A percentile compares a stretch with the other conserved stretches of the same genome.
Evolutionary conservation across 2,113 vertebrate genomes (phyloP).

Genomic region (Limnothrissa miodon): DNA sequence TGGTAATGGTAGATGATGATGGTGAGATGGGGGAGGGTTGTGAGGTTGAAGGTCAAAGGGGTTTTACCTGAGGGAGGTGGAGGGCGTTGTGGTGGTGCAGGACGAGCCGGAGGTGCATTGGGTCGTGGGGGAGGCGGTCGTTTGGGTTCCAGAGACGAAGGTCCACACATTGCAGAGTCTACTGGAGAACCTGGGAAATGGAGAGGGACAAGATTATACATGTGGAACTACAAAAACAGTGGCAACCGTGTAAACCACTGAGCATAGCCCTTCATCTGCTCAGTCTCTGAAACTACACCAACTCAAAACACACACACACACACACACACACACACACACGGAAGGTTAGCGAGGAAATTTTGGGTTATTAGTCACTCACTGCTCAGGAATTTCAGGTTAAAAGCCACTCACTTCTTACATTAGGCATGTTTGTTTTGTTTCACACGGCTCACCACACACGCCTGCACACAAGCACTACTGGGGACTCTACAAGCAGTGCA

Average conservation of each 20-base stretch:
- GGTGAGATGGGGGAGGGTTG: neutral
- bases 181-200: slow-evolving; percentile 64
- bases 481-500: slow-evolving; percentile 16
- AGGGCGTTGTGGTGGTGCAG: slow-evolving; percentile 90
- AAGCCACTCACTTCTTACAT: neutral
- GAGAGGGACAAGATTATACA: neutral
- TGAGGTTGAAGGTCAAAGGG: neutral
- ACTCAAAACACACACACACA: slow-evolving; percentile 13
- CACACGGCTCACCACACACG: neutral
- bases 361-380: neutral
- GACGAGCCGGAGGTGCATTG: slow-evolving; percentile 82
- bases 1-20: slow-evolving; percentile 25
- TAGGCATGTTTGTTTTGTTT: neutral
- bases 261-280: neutral
- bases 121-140: slow-evolving; percentile 90
- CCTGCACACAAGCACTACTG: slow-evolving; percentile 8
- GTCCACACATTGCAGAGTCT: slow-evolving; percentile 74
- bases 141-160: slow-evolving; percentile 81
- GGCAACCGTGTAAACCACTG: neutral
- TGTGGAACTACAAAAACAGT: too few species aligned
- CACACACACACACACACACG: slow-evolving; percentile 22
- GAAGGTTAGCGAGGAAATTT: neutral
- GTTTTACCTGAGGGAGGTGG: slow-evolving; percentile 91
- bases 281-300: neutral
- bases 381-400: too few species aligned